Conservation (phyloP, 2,113 vertebrate species). For the Ramphastos sulfuratus region DNA sequence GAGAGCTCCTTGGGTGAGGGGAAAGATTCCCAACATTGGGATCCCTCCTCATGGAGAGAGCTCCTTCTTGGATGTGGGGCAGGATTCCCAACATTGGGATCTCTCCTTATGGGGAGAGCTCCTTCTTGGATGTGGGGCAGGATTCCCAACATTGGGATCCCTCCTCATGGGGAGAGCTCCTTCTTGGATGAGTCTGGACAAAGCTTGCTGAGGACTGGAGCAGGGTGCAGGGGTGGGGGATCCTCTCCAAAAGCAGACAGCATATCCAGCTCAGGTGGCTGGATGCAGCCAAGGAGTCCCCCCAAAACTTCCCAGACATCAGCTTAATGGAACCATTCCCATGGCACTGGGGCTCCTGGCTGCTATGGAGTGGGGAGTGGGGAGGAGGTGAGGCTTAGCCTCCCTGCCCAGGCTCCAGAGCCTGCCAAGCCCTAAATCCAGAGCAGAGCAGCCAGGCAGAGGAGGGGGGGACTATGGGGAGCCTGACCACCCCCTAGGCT, state of each 20-base stretch:
- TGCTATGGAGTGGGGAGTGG: background rate
- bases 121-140: too few species aligned
- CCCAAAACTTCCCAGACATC: background rate
- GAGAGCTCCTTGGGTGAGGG: too few species aligned
- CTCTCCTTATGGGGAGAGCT: too few species aligned
- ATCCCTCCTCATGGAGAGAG: too few species aligned
- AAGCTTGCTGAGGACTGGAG: background rate
- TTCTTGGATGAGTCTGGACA: background rate
- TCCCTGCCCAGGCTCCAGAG: background rate
- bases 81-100: too few species aligned
- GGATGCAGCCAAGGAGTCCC: background rate
- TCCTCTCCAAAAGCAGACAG: background rate
- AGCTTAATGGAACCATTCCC: background rate
- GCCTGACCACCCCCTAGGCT: background rate
- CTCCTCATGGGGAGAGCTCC: too few species aligned
- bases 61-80: too few species aligned
- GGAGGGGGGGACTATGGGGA: background rate
- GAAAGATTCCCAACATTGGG: too few species aligned
- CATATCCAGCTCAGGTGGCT: background rate
- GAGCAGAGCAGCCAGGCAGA: too few species aligned
- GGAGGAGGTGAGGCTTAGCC: background rate
- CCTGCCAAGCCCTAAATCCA: background rate
- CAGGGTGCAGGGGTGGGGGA: too few species aligned
- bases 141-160: too few species aligned
- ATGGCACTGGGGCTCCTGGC: background rate